Base-by-base conservation (phyloP, 2,113 vertebrate species). In the Pristiophorus japonicus region DNA sequence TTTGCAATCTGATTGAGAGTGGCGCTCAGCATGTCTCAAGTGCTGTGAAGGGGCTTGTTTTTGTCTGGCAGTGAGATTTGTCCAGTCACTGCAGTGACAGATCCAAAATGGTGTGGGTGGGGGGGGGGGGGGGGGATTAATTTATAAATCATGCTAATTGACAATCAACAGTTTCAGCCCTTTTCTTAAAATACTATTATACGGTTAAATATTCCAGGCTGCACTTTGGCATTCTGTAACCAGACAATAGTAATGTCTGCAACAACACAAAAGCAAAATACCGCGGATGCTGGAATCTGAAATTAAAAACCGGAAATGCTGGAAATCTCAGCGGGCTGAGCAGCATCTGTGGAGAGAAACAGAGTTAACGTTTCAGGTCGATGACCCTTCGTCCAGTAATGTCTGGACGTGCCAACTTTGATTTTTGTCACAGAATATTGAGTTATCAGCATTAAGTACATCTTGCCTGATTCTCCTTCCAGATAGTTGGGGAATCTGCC, bases 1-100 rank as follows among this genome's bases (percentile, higher is more conserved):
- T 42, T 93, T 66, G 59, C 62, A 24, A 65, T 66, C n/a, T 65
- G 62, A 66, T 93, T 42, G 62, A 93, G 91, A 93, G 91, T 65
- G n/a, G 59, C n/a, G 59, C 91, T 93, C 16, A 65, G 51, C 47
- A 91, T 91, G 87, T 91, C 11, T 59, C 55, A 3, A 30, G 16
- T 45, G 62, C 62, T 59, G 91, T 42, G 63, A 66, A 42, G 91
- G 91, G 16, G n/a, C 51, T 20, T 63, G 90, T 66, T 63, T 66
- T 63, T 93, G 62, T 66, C 59, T 93, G 91, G 18, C 22, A 22
- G 62, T 8, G 16, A 34, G 51, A 30, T n/a, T 34, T 90, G 30
- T 90, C 51, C 47, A 34, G 51, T 90, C 87, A 90, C 51, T 30
- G 30, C 11, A 24, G 10, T 30, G 85, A 27, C 85, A 88, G 8